phyloP scores from a whole-genome alignment of 2,797 vertebrate genomes.

The Loriculus beryllinus region DNA sequence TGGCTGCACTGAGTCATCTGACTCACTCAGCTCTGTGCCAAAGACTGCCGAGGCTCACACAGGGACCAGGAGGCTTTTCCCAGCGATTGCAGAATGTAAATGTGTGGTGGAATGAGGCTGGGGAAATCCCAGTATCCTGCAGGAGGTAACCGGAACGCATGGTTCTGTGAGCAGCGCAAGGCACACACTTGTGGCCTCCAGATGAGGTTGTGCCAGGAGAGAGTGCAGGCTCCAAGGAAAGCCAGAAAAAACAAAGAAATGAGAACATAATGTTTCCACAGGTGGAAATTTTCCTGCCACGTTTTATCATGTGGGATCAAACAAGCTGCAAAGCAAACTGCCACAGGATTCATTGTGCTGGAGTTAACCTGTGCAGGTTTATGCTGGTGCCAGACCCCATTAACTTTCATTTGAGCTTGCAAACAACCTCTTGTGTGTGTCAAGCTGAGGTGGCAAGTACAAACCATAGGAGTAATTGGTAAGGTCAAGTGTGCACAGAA shows the following conservation, averaged over 20 bases:
- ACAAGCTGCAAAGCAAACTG: background rate
- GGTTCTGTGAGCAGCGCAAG: background rate
- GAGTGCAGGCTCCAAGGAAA: background rate
- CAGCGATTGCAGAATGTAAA: background rate
- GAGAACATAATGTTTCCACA: conserved; percentile 44
- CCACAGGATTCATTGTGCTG: background rate
- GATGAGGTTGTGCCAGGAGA: background rate
- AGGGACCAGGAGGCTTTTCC: background rate
- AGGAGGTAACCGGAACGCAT: background rate
- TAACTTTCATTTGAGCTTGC: conserved; percentile 16
- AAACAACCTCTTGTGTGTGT: background rate
- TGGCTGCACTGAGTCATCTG: background rate
- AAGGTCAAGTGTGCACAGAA: conserved; percentile 21
- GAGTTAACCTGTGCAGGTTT: background rate
- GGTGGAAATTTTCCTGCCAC: conserved; percentile 46
- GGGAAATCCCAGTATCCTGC: background rate
- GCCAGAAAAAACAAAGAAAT: conserved; percentile 49
- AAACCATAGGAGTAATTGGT: conserved; percentile 9
- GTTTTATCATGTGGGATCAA: conserved; percentile 32
- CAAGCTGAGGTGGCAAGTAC: background rate
- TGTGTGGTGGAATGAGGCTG: background rate
- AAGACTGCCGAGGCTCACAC: background rate
- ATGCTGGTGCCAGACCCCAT: conserved; percentile 26
- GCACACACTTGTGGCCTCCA: background rate
- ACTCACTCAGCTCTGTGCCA: background rate